Percentiles rank a stretch among this genome's conserved stretches.
These are phyloP conservation scores for Zaprionus lachaisei DNA, from an alignment of 1,140 invertebrate species.

Conservation along the genomic window DNA sequence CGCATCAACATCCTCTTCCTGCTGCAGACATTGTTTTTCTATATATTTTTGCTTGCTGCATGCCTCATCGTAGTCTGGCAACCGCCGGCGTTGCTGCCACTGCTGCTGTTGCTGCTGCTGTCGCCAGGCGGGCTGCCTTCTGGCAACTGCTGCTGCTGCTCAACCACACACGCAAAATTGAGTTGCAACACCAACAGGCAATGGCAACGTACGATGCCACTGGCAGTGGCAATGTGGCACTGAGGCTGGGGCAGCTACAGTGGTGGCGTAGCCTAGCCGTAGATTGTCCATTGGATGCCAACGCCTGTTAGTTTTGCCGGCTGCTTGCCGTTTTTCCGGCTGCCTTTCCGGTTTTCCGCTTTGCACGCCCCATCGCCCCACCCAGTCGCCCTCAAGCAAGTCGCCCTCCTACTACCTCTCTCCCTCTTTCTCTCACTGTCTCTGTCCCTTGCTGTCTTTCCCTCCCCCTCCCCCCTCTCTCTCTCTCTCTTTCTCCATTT, in stretches of 20 bases:
- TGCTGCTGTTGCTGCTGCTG: not conserved
- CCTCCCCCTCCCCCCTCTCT: too few species aligned
- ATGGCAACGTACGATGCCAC: constrained; percentile 17
- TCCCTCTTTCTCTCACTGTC: constrained; percentile 11
- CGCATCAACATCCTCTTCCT: not conserved
- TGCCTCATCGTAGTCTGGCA: constrained; percentile 35
- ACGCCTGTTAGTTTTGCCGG: constrained; percentile 71
- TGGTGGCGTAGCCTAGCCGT: constrained; percentile 9
- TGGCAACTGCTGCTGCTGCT: constrained; percentile 36
- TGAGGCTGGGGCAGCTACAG: too few species aligned
- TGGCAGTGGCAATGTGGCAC: constrained; percentile 6
- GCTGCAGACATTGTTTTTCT: constrained; percentile 36
- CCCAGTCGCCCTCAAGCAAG: not conserved
- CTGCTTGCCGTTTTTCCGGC: constrained; percentile 75
- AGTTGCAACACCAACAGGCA: constrained; percentile 42
- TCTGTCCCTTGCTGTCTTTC: constrained; percentile 13
- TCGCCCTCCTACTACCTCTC: not conserved
- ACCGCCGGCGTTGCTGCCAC: not conserved
- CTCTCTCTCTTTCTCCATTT: constrained; percentile 31
- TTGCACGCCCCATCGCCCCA: constrained; percentile 50
- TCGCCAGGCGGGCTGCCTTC: constrained; percentile 17
- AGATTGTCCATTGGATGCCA: constrained; percentile 42
- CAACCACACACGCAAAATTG: constrained; percentile 69
- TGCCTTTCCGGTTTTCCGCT: constrained; percentile 67
- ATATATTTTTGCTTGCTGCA: constrained; percentile 36